Conservation (phyloP, 2,113 vertebrate species). For the Rhineura floridana region DNA sequence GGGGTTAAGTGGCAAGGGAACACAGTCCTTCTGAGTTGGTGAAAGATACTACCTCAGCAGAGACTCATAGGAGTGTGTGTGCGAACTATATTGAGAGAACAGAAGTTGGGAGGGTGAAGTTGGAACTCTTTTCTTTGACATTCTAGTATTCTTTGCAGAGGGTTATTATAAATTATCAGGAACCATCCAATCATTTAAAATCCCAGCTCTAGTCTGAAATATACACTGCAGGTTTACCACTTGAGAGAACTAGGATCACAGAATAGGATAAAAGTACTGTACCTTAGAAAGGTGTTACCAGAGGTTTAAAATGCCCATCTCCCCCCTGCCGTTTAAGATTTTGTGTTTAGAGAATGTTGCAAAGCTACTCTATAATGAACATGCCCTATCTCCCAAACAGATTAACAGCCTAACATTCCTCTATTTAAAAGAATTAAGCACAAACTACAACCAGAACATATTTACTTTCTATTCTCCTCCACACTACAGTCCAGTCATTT, state of each 20-base stretch:
- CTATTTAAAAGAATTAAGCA: not conserved
- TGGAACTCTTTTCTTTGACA: no score
- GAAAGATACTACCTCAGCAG: not conserved
- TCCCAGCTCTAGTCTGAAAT: not conserved
- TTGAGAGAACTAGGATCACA: not conserved
- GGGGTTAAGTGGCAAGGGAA: no score
- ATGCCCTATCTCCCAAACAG: not conserved
- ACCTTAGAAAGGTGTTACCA: not conserved
- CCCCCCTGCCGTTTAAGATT: not conserved
- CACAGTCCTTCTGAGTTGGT: not conserved
- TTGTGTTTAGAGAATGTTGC: not conserved
- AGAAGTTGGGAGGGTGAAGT: not conserved
- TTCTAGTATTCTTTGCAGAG: not conserved
- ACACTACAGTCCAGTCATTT: not conserved
- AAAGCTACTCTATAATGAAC: not conserved
- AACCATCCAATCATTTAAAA: not conserved
- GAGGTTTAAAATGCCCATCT: not conserved
- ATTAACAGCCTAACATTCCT: not conserved
- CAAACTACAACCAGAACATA: not conserved
- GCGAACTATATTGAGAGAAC: not conserved
- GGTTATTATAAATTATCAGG: not conserved
- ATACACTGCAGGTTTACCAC: not conserved
- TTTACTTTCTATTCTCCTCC: not conserved
- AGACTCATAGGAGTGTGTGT: not conserved
- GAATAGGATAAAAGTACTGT: not conserved